Evolutionary conservation across 2,888 invertebrate species (phyloP).

Genomic region (Siphlonurus alternatus): DNA sequence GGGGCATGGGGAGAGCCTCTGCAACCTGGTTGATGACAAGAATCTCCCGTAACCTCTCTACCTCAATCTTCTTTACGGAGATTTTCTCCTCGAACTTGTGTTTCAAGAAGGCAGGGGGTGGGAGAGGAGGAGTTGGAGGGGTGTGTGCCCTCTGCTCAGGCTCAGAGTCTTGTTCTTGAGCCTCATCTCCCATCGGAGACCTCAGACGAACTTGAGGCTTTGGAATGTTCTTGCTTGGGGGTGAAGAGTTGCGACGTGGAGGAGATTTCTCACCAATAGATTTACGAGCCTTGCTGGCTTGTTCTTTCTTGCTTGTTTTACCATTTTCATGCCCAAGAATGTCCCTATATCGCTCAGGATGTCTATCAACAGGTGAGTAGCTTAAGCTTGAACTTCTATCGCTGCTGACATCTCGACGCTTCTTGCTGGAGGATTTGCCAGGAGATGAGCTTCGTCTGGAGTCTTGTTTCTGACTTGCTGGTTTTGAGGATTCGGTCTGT

Average conservation of each 20-base stretch:
- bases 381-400: slow-evolving; percentile 32
- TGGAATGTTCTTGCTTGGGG: slow-evolving; percentile 16
- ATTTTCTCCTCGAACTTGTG: not conserved
- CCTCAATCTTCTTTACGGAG: not conserved
- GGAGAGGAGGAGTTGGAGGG: slow-evolving; percentile 18
- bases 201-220: slow-evolving; percentile 17
- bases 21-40: not conserved
- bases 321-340: slow-evolving; percentile 32
- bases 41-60: not conserved
- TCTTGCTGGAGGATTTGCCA: not conserved
- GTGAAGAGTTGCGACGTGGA: slow-evolving; percentile 16
- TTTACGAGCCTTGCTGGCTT: not conserved
- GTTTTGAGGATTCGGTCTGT: too few relatives aligned
- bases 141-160: slow-evolving; percentile 17
- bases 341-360: slow-evolving; percentile 50
- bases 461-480: too few relatives aligned
- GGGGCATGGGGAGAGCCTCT: too few relatives aligned
- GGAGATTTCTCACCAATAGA: not conserved
- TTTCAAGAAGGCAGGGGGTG: not conserved
- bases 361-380: slow-evolving; percentile 48
- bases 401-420: not conserved
- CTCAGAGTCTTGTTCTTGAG: slow-evolving; percentile 12
- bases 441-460: not conserved
- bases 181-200: slow-evolving; percentile 16
- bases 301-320: slow-evolving; percentile 29